Base-by-base conservation (phyloP, 2,113 vertebrate species). In the Chauna torquata region DNA sequence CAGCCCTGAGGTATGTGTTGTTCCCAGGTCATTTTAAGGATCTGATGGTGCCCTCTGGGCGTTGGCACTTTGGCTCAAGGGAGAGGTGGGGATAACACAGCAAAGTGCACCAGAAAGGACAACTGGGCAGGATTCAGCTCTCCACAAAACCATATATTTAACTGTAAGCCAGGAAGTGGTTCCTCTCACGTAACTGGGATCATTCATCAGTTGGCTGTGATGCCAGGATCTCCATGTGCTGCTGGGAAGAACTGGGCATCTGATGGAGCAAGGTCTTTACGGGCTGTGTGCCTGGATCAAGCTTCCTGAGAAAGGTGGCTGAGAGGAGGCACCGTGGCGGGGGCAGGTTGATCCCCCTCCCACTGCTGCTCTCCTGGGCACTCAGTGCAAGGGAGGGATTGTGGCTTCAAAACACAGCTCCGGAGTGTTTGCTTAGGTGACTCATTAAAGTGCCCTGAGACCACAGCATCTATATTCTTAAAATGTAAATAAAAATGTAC, bases 231-330 rank as follows among this genome's bases (percentile, higher is more conserved):
- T 30, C 89, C 34, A 1, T 16, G 32, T 16, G 58, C 44, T 79
- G 32, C 66, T 64, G 42, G 49, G 27, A 71, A 27, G 55, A 32
- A 4, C 49, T 7, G 36, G 25, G n/a, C 57, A 20, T 30, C 65
- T 32, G 15, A 0, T 8, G 62, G 74, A 55, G 20, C 1, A 0
- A 8, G 49, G 28, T 42, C 42, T 42, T 42, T 42, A 42, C 42
- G 42, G 42, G 42, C 42, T 42, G 42, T 42, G 42, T 42, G 42
- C 42, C 42, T 12, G 9, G 42, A 42, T 42, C 42, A 42, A 42
- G 42, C 24, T 52, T 52, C 50, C 25, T 52, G 50, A 12, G 50
- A 25, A 52, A 8, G 24, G 50, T 52, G 50, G 23, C 50, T 52
- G 50, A 42, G 42, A 22, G 24, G 42, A 32, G 11, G 28, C 34